Evolutionary conservation across 2,797 vertebrate species (phyloP).

Genomic region (Danio aesculapii): DNA sequence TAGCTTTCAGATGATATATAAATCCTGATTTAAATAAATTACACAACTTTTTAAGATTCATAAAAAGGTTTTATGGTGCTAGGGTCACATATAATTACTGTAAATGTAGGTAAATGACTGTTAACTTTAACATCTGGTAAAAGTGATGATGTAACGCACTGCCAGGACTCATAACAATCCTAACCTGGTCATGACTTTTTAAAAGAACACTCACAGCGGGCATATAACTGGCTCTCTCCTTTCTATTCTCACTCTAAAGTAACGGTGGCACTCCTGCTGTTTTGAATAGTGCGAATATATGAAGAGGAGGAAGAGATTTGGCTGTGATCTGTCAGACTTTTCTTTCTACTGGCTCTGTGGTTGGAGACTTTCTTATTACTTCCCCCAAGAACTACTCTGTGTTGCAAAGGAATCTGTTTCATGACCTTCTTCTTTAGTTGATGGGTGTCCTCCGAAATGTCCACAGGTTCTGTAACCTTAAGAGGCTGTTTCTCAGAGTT

Average conservation of each 20-base stretch:
- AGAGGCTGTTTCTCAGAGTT: background rate
- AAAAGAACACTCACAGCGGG: background rate
- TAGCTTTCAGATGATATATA: too few relatives aligned
- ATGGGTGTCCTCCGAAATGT: constrained; percentile 67
- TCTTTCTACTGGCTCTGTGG: constrained; percentile 49
- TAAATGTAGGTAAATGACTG: background rate
- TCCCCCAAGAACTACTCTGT: constrained; percentile 63
- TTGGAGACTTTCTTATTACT: constrained; percentile 56
- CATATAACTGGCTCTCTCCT: background rate
- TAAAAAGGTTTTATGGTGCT: too few relatives aligned
- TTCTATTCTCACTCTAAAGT: background rate
- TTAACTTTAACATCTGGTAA: background rate
- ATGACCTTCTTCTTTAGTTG: constrained; percentile 51
- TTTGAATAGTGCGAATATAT: background rate
- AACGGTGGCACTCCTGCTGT: background rate
- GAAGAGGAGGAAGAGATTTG: background rate
- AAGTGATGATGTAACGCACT: background rate
- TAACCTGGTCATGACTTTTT: background rate
- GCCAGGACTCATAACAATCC: background rate
- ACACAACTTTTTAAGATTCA: too few relatives aligned
- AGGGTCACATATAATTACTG: background rate
- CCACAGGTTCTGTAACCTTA: constrained; percentile 58
- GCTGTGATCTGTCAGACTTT: constrained; percentile 32
- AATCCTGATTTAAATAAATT: too few relatives aligned
- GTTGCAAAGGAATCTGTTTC: constrained; percentile 37